A percentile compares a stretch with the other conserved stretches of the same genome.
Conservation (phyloP, 2,113 vertebrate species). For the Cebus imitator region DNA sequence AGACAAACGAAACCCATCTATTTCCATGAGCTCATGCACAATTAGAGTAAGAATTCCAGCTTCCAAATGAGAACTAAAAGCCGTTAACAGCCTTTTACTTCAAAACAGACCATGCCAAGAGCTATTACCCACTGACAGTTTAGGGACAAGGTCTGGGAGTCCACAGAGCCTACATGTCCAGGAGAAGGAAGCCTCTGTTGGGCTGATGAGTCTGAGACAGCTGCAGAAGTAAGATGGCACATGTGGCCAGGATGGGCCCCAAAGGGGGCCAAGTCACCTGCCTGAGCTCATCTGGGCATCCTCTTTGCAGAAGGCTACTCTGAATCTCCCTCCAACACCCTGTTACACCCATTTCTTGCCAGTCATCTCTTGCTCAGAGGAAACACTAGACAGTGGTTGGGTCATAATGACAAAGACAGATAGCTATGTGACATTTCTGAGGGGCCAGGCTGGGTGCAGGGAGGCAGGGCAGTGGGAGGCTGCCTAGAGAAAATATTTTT, state of each 20-base stretch:
- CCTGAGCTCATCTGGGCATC: too few relatives aligned
- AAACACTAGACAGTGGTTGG: not conserved
- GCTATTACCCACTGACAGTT: not conserved
- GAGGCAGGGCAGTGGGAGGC: not conserved
- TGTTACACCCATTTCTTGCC: not conserved
- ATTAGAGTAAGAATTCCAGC: not conserved
- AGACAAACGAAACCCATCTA: not conserved
- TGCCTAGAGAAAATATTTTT: not conserved
- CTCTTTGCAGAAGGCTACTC: not conserved
- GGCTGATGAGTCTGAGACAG: not conserved
- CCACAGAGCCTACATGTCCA: not conserved
- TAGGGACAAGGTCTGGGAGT: not conserved
- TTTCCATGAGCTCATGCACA: not conserved
- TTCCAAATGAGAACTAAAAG: not conserved
- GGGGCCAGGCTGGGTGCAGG: not conserved
- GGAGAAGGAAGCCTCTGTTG: not conserved
- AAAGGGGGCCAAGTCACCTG: not conserved
- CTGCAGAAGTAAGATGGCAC: not conserved
- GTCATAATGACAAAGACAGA: not conserved
- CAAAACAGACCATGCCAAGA: not conserved
- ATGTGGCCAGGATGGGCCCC: not conserved
- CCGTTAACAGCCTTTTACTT: not conserved
- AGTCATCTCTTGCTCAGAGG: not conserved
- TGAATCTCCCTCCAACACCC: accelerated
- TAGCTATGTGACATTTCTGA: not conserved